Evolutionary conservation across 1,140 invertebrate genomes (phyloP), one percentile per base, ranked within the genome.

Genomic region (Drosophila sp.): DNA sequence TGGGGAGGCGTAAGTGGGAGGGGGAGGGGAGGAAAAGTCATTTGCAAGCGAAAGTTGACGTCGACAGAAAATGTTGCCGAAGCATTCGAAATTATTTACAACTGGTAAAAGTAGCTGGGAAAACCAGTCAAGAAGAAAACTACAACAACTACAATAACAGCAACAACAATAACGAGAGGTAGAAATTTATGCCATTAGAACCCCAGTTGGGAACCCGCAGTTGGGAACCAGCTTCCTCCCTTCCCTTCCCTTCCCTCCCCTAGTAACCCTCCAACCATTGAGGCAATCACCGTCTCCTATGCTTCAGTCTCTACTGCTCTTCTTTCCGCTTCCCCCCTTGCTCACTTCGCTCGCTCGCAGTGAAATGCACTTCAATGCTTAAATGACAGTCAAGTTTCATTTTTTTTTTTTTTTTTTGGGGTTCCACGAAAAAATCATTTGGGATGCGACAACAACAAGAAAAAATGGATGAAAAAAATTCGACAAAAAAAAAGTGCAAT

Each of bases 61-160:
- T 67, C 46, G 56, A 45, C 59, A 48, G 40, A 70, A 70, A 70
- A 54, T 70, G 69, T 58, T 72, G 69, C 53, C 34, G 45, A 38
- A 66, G 53, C 69, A 72, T 72, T 72, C 43, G 62, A 66, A 72
- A 72, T 72, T 72, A 72, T 72, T 72, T 72, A 72, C 69, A 72
- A 66, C 53, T 72, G 51, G 59, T 40, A 57, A 66, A 61, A 59
- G 65, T 67, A 46, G 67, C 59, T 70, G 59, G 34, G 61, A 50
- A 61, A 70, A 41, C 32, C 61, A 71, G 61, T 70, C 66, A 65
- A 71, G 67, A 71, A 71, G 67, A 64, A 66, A 43, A 59, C 41
- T 9, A 13, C 62, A 63, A 53, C 48, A 51, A 63, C 43, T 48
- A 21, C 27, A 45, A 13, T 14, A 59, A 13, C 14, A 45, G 16